Base-by-base conservation (phyloP, 1,140 invertebrate genomes). In the Caenorhabditis brenneri region DNA sequence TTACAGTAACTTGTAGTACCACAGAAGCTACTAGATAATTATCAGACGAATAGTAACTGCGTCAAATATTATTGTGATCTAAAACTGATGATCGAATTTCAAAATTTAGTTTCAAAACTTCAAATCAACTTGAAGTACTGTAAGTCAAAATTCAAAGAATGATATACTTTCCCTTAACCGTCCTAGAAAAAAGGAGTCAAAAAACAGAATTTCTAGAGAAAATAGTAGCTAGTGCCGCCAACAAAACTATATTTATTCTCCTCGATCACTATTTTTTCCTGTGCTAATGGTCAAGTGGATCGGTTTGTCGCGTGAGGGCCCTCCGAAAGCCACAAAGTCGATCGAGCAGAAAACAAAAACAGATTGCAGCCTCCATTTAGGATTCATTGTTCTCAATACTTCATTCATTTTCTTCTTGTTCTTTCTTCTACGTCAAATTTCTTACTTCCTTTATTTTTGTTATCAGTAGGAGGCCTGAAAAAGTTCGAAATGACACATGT, bases 401-500 rank as follows among this genome's bases (percentile, higher is more conserved):
- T 36, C 33, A 36, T 36, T 36, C 58, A 2, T 36, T 27, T 55
- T 55, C 7, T 27, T 10, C 36, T 42, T 74, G 5, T 27, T 24
- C n/a, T 12, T 74, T 15, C n/a, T 74, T 42, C 15, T 74, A 10
- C 10, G 10, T 74, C 65, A 42, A 74, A 42, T 42, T 55, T 36
- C 65, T 42, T 74, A n/a, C n/a, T n/a, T 22, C 29, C 42, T 42
- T 74, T 74, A 74, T 74, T 36, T 74, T 74, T 29, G 65, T 74
- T 74, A 74, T 74, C 65, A 42, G 36, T 42, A 42, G 42, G 65
- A 74, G 36, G 22, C n/a, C 22, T 0, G 22, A 65, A 74, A 74
- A 74, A 74, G 65, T 74, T 74, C 65, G 65, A 74, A 74, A 74
- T 36, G 46, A 74, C 65, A 74, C 65, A 74, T 74, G 65, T 74